Evolutionary conservation across 2,888 invertebrate genomes (phyloP).

Genomic region (Glomeris marginata): DNA sequence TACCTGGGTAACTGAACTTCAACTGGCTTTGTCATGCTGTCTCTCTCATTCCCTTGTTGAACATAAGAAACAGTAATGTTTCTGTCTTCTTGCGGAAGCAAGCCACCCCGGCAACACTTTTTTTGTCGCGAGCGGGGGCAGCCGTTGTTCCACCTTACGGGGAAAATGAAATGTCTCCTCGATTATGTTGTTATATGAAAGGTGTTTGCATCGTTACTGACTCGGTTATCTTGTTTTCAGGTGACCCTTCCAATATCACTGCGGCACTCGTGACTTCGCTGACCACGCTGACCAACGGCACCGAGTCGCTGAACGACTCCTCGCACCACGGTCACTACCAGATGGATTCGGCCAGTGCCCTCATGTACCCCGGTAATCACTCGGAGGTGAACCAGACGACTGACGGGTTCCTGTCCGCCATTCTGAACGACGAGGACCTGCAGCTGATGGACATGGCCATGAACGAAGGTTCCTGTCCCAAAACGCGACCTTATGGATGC

Average conservation of each 20-base stretch:
- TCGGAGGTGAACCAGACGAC: slow-evolving; percentile 20
- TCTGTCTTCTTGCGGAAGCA: too few relatives aligned
- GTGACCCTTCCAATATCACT: slow-evolving; percentile 28
- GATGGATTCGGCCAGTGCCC: slow-evolving; percentile 42
- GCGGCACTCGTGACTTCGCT: slow-evolving; percentile 51
- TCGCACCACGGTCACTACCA: slow-evolving; percentile 45
- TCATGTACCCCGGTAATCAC: slow-evolving; percentile 48
- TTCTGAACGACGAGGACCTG: slow-evolving; percentile 73
- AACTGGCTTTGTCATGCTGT: too few relatives aligned
- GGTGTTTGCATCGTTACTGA: too few relatives aligned
- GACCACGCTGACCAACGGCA: slow-evolving; percentile 54
- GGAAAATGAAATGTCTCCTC: too few relatives aligned
- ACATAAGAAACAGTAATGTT: too few relatives aligned
- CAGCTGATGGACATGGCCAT: slow-evolving; percentile 86
- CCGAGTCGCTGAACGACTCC: slow-evolving; percentile 46
- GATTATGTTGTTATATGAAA: too few relatives aligned
- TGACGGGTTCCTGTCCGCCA: slow-evolving; percentile 74
- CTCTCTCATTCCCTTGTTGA: too few relatives aligned
- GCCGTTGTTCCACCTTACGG: too few relatives aligned
- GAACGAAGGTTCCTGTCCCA: slow-evolving; percentile 49
- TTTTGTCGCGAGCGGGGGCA: too few relatives aligned
- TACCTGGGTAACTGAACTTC: too few relatives aligned
- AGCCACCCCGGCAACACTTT: too few relatives aligned
- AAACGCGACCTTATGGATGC: neutral
- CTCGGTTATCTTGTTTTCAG: slow-evolving; percentile 18